A percentile compares a stretch with the other conserved stretches of the same genome.
These are phyloP conservation scores for Nothura maculosa DNA, from an alignment of 2,797 vertebrate species.

Conservation along the genomic window DNA sequence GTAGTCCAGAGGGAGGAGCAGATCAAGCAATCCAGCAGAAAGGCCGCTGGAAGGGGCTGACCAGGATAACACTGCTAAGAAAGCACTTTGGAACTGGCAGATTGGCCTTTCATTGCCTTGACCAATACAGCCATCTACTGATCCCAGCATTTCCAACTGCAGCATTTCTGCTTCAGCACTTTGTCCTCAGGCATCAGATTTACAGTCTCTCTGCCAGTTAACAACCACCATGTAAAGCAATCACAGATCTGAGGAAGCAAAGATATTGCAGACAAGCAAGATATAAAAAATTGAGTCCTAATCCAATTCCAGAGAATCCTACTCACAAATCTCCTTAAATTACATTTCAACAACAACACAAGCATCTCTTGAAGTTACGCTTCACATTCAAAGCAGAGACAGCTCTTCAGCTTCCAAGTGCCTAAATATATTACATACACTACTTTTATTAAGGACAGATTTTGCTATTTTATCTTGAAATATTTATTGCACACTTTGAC, in stretches of 20 bases:
- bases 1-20: background rate
- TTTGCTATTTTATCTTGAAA: background rate
- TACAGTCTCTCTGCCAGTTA: background rate
- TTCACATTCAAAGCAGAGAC: background rate
- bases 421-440: background rate
- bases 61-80: background rate
- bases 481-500: background rate
- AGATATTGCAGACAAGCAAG: background rate
- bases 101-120: accelerated
- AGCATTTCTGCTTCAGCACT: background rate
- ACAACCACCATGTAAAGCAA: background rate
- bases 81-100: background rate
- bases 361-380: background rate
- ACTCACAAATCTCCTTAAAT: conserved; percentile 4
- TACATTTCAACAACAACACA: background rate
- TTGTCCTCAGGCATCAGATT: background rate
- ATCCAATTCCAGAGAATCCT: conserved; percentile 1
- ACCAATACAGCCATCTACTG: accelerated
- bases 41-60: background rate
- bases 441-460: background rate
- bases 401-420: background rate
- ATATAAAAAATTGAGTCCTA: background rate
- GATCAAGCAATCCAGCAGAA: background rate
- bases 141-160: background rate
- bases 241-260: background rate